Conservation (phyloP, 2,113 vertebrate genomes). For the Microtus richardsoni region DNA sequence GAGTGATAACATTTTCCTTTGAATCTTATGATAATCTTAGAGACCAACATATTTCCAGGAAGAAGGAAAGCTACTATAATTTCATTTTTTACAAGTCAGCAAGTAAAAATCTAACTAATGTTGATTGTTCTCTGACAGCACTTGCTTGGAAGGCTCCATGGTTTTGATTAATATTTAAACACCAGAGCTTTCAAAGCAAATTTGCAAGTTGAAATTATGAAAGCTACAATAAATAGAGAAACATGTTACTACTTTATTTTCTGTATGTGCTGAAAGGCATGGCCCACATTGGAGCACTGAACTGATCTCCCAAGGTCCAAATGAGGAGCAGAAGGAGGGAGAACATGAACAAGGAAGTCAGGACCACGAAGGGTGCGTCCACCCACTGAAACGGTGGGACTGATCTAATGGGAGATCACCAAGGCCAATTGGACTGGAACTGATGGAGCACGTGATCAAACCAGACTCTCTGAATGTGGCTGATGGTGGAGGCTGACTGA, state of each 20-base stretch:
- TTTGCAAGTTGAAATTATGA: constrained; percentile 72
- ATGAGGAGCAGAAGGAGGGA: too few relatives aligned
- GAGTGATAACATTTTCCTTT: constrained; percentile 37
- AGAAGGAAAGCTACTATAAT: constrained; percentile 28
- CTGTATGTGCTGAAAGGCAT: constrained; percentile 24
- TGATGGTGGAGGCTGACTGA: too few relatives aligned
- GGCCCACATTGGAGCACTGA: neutral
- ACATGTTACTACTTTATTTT: constrained; percentile 61
- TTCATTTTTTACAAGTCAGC: constrained; percentile 74
- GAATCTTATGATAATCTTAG: neutral
- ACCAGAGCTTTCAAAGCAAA: constrained; percentile 70
- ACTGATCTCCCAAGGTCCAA: too few relatives aligned
- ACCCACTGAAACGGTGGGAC: too few relatives aligned
- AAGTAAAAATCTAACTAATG: constrained; percentile 68
- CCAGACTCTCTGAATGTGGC: too few relatives aligned
- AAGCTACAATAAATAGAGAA: constrained; percentile 63
- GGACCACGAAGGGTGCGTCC: too few relatives aligned
- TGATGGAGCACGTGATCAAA: too few relatives aligned
- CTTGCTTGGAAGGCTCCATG: constrained; percentile 56
- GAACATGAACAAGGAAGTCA: too few relatives aligned
- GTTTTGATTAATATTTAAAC: constrained; percentile 78
- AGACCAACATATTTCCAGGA: constrained; percentile 15
- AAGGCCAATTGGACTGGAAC: too few relatives aligned
- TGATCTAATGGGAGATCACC: too few relatives aligned
- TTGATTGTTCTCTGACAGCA: constrained; percentile 73